These are phyloP conservation scores for Drepanosiphum platanoidis DNA, from an alignment of 2,888 invertebrate species.

Conservation along the genomic window DNA sequence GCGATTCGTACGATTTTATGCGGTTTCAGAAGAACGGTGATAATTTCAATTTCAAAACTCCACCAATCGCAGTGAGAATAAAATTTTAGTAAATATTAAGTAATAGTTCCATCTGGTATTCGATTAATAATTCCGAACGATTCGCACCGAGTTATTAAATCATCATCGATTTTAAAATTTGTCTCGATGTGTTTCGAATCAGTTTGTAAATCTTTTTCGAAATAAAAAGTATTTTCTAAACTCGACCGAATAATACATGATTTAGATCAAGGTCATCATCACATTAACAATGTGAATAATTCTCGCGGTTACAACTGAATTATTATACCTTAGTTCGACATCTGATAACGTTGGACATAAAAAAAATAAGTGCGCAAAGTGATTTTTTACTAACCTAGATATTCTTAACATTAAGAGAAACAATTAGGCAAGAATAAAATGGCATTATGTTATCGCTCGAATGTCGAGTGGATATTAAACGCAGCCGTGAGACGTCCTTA, in stretches of 20 bases:
- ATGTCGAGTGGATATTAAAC: constrained; percentile 17
- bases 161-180: background rate
- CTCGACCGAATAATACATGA: background rate
- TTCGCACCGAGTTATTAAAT: too few species aligned
- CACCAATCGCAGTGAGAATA: too few species aligned
- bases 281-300: constrained; percentile 29
- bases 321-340: background rate
- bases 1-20: too few species aligned
- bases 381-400: constrained; percentile 42
- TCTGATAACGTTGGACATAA: constrained; percentile 22
- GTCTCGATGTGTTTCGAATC: background rate
- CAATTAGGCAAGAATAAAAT: constrained; percentile 39
- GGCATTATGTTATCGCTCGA: background rate
- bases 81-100: too few species aligned
- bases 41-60: too few species aligned
- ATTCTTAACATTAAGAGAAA: constrained; percentile 9
- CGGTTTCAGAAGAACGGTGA: too few species aligned
- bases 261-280: constrained; percentile 1
- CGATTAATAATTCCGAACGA: too few species aligned
- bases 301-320: constrained; percentile 10
- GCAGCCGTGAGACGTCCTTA: constrained; percentile 46
- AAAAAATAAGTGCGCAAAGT: background rate
- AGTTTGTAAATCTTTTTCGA: background rate
- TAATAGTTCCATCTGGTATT: too few species aligned
- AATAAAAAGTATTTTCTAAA: background rate